Conservation (phyloP, 2,113 vertebrate species). For the Zosterops lateralis region DNA sequence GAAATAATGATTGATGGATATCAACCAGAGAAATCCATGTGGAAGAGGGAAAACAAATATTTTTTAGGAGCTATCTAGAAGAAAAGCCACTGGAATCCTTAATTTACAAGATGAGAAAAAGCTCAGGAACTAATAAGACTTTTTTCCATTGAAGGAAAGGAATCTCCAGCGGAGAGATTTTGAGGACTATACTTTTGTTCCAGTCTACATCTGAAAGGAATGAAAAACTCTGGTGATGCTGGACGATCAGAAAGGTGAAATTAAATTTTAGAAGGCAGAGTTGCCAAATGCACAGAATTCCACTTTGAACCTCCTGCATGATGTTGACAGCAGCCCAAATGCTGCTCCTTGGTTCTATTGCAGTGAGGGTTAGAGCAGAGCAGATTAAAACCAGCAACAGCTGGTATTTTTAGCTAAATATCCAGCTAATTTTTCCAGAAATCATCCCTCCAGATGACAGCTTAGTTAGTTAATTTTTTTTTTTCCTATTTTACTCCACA, state of each 20-base stretch:
- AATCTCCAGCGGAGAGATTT: not conserved
- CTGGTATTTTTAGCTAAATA: not conserved
- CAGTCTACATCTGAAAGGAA: not conserved
- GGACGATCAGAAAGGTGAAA: not conserved
- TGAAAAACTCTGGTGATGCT: not conserved
- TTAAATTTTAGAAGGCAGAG: not conserved
- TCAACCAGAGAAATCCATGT: not conserved
- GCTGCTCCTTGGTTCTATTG: not conserved
- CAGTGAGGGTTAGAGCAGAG: not conserved
- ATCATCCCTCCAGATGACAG: not conserved
- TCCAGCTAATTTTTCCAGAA: not conserved
- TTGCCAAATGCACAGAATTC: not conserved
- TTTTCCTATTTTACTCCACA: not conserved
- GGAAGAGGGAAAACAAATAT: not conserved
- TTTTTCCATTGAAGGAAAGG: not conserved
- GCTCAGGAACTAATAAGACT: rapidly evolving
- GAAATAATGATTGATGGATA: not conserved
- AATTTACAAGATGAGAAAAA: not conserved
- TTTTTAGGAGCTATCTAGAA: not conserved
- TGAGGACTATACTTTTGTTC: rapidly evolving
- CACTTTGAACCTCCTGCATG: not conserved
- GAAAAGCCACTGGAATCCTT: not conserved
- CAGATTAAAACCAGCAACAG: not conserved
- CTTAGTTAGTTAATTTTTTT: not conserved
- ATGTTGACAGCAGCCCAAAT: not conserved